Conservation (phyloP, 2,113 vertebrate species). For the Sakesphorus luctuosus region DNA sequence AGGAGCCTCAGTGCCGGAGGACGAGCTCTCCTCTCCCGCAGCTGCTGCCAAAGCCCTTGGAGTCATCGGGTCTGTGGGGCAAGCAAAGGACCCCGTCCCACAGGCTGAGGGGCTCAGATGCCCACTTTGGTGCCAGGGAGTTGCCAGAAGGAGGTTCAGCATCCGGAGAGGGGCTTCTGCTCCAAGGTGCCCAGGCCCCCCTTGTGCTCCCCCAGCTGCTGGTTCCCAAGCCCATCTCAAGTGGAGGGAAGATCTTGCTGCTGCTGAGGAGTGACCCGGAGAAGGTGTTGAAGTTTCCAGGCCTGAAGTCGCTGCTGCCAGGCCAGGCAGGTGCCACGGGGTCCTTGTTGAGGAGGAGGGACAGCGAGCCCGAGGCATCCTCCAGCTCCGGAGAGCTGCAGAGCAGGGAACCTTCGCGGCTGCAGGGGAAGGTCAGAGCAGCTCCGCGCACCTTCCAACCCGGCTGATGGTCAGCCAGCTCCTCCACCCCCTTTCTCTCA, state of each 20-base stretch:
- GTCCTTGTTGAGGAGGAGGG: not conserved
- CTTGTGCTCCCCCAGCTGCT: not conserved
- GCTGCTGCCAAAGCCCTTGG: slow-evolving; percentile 54
- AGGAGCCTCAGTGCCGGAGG: slow-evolving; percentile 15
- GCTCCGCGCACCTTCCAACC: not conserved
- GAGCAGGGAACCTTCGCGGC: not conserved
- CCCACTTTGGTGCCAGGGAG: not conserved
- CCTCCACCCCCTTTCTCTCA: not conserved
- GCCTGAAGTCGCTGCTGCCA: not conserved
- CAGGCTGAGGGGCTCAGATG: not conserved
- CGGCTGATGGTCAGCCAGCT: not conserved
- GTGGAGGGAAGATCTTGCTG: not conserved
- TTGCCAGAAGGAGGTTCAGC: fast-evolving
- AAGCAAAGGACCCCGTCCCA: not conserved
- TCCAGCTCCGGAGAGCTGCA: not conserved
- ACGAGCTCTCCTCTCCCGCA: slow-evolving; percentile 48
- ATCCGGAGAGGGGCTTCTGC: not conserved
- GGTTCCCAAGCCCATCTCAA: not conserved
- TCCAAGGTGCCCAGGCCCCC: slow-evolving; percentile 51
- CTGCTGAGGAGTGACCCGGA: not conserved
- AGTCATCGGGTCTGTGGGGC: slow-evolving; percentile 43
- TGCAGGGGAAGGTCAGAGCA: fast-evolving
- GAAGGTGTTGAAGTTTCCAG: not conserved
- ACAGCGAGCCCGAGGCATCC: not conserved
- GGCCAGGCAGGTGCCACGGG: not conserved